phyloP scores from a whole-genome alignment of 2,113 vertebrate genomes.

The Plotosus lineatus region DNA sequence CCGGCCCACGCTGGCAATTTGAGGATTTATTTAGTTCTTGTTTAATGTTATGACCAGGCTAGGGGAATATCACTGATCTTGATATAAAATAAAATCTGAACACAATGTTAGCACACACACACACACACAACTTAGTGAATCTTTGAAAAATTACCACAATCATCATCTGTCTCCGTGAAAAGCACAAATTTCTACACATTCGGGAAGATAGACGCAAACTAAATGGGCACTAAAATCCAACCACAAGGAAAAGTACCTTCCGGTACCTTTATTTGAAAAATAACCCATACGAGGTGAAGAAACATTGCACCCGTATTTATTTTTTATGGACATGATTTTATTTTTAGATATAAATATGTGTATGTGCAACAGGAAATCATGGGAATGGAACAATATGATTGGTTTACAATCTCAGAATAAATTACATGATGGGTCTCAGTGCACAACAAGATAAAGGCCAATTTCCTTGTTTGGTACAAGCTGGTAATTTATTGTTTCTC shows the following conservation, averaged over 20 bases:
- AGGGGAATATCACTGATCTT: slow-evolving; percentile 55
- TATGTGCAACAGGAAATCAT: no score
- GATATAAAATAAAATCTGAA: slow-evolving; percentile 46
- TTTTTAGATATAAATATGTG: no score
- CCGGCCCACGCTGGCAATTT: slow-evolving; percentile 42
- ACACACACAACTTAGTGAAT: not conserved
- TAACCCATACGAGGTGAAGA: not conserved
- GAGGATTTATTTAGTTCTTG: slow-evolving; percentile 59
- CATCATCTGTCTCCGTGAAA: slow-evolving; percentile 1
- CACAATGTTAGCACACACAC: not conserved
- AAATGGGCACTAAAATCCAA: not conserved
- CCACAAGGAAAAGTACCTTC: no score
- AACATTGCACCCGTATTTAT: no score
- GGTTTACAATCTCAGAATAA: no score
- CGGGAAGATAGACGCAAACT: not conserved
- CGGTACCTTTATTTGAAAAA: not conserved
- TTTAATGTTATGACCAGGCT: slow-evolving; percentile 57
- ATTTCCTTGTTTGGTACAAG: no score
- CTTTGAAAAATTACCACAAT: not conserved
- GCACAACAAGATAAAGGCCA: no score
- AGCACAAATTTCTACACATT: not conserved
- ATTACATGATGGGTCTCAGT: no score
- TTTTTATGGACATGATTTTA: no score
- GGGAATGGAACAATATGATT: no score
- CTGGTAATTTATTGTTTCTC: no score